phyloP scores from a whole-genome alignment of 2,113 vertebrate species.

The Rhea pennata region DNA sequence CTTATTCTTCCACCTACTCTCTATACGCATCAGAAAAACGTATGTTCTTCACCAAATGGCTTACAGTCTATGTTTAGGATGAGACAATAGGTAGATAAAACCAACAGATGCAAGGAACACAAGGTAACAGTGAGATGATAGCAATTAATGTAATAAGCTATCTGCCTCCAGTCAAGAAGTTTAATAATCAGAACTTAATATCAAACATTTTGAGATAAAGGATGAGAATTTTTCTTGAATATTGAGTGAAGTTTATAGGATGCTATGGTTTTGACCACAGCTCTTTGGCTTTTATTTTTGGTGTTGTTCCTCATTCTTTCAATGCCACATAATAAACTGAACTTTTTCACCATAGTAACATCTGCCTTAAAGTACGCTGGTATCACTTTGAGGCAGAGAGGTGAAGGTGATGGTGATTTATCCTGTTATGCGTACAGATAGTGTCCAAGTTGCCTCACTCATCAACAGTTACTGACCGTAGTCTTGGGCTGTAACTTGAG shows the following conservation, averaged over 20 bases:
- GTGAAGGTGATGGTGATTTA: not conserved
- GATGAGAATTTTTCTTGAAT: not conserved
- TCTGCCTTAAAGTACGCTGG: not conserved
- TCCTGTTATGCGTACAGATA: not conserved
- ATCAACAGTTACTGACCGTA: not conserved
- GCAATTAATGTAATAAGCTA: not conserved
- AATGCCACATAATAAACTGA: not conserved
- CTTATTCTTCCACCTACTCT: not conserved
- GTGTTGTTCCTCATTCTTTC: not conserved
- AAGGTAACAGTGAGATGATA: not conserved
- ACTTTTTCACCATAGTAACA: not conserved
- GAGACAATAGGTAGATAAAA: not conserved
- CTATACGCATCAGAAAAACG: not conserved
- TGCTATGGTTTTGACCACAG: not conserved
- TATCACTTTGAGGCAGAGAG: not conserved
- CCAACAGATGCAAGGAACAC: not conserved
- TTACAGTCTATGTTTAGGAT: not conserved
- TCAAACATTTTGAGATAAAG: not conserved
- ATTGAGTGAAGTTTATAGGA: not conserved
- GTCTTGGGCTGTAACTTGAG: not conserved
- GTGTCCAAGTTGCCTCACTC: not conserved
- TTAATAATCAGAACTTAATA: not conserved
- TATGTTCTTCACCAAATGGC: not conserved
- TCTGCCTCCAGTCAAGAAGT: not conserved
- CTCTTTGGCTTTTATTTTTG: not conserved